These are phyloP conservation scores for Trichechus manatus DNA, from an alignment of 2,113 vertebrate species.

Conservation along the genomic window DNA sequence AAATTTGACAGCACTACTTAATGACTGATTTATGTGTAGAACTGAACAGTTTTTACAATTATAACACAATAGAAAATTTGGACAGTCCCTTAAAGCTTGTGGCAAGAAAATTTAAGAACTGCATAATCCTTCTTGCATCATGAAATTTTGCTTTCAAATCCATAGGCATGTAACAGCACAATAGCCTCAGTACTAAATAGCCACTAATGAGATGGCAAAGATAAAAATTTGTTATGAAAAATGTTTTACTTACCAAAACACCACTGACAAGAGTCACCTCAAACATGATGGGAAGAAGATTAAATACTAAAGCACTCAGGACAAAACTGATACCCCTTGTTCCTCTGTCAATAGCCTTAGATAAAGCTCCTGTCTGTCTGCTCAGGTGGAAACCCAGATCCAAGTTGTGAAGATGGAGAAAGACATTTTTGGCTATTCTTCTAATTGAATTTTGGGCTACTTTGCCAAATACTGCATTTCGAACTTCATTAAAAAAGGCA, in stretches of 20 bases:
- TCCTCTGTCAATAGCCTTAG: slow-evolving; percentile 98
- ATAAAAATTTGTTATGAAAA: slow-evolving; percentile 68
- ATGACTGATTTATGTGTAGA: neutral
- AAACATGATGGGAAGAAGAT: slow-evolving; percentile 97
- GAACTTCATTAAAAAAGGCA: slow-evolving; percentile 96
- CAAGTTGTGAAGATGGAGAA: slow-evolving; percentile 97
- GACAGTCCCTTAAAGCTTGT: neutral
- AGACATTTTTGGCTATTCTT: slow-evolving; percentile 97
- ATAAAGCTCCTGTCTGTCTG: slow-evolving; percentile 97
- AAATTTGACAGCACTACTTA: slow-evolving; percentile 6
- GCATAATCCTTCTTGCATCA: slow-evolving; percentile 29
- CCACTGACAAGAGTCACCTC: slow-evolving; percentile 96
- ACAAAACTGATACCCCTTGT: slow-evolving; percentile 98
- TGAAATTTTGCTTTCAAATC: slow-evolving; percentile 41
- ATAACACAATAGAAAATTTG: slow-evolving; percentile 59
- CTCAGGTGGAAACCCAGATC: slow-evolving; percentile 97
- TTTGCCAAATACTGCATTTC: slow-evolving; percentile 98
- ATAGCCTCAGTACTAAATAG: slow-evolving; percentile 48
- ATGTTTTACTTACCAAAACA: slow-evolving; percentile 92
- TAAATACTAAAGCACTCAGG: slow-evolving; percentile 97
- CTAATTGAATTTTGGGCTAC: slow-evolving; percentile 98
- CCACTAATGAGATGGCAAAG: slow-evolving; percentile 45
- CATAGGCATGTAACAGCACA: slow-evolving; percentile 7
- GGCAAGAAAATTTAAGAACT: slow-evolving; percentile 64
- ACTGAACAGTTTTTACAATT: slow-evolving; percentile 44